Evolutionary conservation across 2,888 invertebrate species (phyloP), one percentile per base, ranked within the genome.

Genomic region (Tenthredo mesomela): DNA sequence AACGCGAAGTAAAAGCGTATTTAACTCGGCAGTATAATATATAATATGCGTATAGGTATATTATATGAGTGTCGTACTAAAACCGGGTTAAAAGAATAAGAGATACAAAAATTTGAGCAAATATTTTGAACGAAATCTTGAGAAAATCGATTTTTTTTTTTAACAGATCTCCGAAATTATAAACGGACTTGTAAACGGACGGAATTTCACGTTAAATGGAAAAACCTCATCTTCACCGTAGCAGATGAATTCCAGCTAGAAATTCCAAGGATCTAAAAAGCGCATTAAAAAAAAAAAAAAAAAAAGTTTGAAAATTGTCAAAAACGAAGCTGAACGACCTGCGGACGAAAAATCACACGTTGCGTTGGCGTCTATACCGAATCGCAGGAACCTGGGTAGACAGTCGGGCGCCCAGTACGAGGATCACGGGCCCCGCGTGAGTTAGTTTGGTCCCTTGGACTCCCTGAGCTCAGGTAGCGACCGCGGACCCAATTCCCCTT

Each of bases 361-460:
- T 70, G 82, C 82, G 82, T 82, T 21, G 82, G 82, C 70, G 82
- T 58, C 80, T 58, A 33, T 50, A 21, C n/a, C 21, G 3, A 50
- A 58, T 58, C 80, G 21, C 80, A 47, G 18, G 67, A 43, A 70
- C 82, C 29, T 7, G 82, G 89, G 89, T 88, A 91, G 91, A 91
- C 91, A 89, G 90, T 91, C 90, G 90, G 91, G 90, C 91, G 91
- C 91, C 91, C 88, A 87, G 86, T 84, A 86, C 84, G 86, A 67
- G 67, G 67, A 67, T 70, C 82, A 43, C 86, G 77, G 67, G 25
- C 18, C 83, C 83, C 75, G 83, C 84, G 85, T 87, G 86, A 86
- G 85, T 86, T 85, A 86, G 87, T 29, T 29, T n/a, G 40, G n/a
- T 47, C 67, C 50, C 40, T 80, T 47, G 80, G 65, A 80, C 80